These are phyloP conservation scores for Holacanthus passer DNA, from an alignment of 2,113 vertebrate species.

Conservation along the genomic window DNA sequence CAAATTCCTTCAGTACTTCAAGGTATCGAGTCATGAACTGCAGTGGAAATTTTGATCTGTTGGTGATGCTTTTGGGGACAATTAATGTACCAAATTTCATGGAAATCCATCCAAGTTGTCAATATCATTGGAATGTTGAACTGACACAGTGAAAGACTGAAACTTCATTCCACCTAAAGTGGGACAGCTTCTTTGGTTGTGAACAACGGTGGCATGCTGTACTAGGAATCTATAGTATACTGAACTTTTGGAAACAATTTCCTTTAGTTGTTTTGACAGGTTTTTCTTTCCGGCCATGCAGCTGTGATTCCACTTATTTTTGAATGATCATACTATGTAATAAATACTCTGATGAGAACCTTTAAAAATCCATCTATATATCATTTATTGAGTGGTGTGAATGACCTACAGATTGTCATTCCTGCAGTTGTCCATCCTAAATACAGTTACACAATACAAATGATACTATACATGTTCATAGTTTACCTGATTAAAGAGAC, in stretches of 20 bases:
- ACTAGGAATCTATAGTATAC: background rate
- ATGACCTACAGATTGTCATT: background rate
- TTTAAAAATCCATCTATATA: background rate
- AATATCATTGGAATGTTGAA: background rate
- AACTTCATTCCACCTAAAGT: background rate
- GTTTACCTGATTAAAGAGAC: background rate
- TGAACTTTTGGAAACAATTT: slow-evolving; percentile 1
- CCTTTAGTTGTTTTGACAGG: background rate
- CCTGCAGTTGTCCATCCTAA: background rate
- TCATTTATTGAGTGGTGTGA: slow-evolving; percentile 24
- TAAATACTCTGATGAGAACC: slow-evolving; percentile 42
- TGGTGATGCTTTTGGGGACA: background rate
- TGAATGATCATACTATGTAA: slow-evolving; percentile 35
- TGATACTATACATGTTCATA: background rate
- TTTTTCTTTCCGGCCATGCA: slow-evolving; percentile 2
- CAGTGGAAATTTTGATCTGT: background rate
- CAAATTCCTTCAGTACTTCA: no score
- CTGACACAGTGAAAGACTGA: background rate
- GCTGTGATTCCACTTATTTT: slow-evolving; percentile 31
- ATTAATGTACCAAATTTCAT: background rate
- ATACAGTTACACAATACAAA: background rate
- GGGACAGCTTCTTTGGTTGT: background rate
- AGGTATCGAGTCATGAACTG: background rate
- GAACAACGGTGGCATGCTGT: slow-evolving; percentile 10
- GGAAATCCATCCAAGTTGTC: background rate